Evolutionary conservation across 2,888 invertebrate genomes (phyloP), one percentile per base, ranked within the genome.

Genomic region (Rhabditoides inermis): DNA sequence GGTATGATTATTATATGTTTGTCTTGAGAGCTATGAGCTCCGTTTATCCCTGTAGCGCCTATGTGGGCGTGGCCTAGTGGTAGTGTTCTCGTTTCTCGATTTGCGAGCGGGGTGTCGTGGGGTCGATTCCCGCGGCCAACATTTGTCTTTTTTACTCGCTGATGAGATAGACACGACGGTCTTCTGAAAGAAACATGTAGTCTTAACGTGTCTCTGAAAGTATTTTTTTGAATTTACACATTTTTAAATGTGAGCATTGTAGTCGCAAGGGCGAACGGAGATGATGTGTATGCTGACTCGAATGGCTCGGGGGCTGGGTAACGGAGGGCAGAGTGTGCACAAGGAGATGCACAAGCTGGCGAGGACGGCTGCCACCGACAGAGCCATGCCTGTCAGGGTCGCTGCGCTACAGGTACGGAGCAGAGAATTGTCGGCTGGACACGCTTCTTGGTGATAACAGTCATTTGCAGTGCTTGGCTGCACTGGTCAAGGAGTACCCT

Each of bases 251-350:
- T 40, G 51, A 20, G 20, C 47, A 4, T 37, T 76, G 44, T 63
- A 81, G 82, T 94, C 94, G 0, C 94, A 92, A 78, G 88, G 88
- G 1, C 83, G 95, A 62, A 87, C 90, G 66, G 95, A 98, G 82
- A 92, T 94, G 55, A 91, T 98, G 89, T 83, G 87, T 58, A 94
- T 95, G 0, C 81, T 98, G 66, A 90, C 92, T 78, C 94, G 92
- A 83, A 88, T 90, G 61, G 78, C 82, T 22, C 85, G 87, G 52
- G 95, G 98, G 25, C 89, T 99, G 86, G 95, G 94, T 45, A 86
- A 85, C 27, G 94, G 91, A 5, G 90, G 91, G 22, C 84, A 85
- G 68, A 83, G 85, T 81, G 82, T 88, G 69, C 84, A 87, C 77
- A 87, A 87, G 77, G 91, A 91, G 70, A 87, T 92, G 66, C 90